Evolutionary conservation across 1,140 invertebrate species (phyloP), one percentile per base, ranked within the genome.

Genomic region (Patella vulgata): DNA sequence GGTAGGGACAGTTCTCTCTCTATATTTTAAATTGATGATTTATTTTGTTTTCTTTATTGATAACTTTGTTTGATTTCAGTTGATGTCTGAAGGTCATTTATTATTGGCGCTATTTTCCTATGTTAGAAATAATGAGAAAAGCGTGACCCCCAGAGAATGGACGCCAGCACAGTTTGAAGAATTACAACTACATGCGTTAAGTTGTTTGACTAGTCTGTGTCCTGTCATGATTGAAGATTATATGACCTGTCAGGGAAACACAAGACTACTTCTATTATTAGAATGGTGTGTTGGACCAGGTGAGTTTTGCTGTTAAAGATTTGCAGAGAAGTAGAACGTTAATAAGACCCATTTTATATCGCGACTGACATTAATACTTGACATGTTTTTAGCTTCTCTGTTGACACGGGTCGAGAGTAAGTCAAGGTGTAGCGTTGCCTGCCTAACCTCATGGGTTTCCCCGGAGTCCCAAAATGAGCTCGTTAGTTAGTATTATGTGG

Each of bases 81-180:
- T 85, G 39, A 58, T 85, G 31, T 78, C 77, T 9, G 81, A 84
- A 31, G 82, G 82, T 53, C 78, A 78, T 56, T 59, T 85, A 30
- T 68, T 85, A 62, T 53, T 84, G 59, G 81, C 82, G 5, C 61
- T 85, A 36, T 83, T 85, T 59, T 81, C 76, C 6, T 84, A 75
- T 70, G 79, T 84, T 25, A 67, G 78, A 36, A 66, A 76, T 27
- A 84, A 80, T 65, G 78, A 81, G 50, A 75, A 71, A 46, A 71
- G 66, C 14, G 69, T 63, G 17, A 63, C 59, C 6, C 73, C 77
- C 0, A 48, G 70, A 17, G 80, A 82, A 23, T 84, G 80, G 82
- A 78, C 75, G n/a, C 67, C 71, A 14, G 77, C 82, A 9, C 81
- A 85, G 72, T 82, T 82, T 75, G 83, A 85, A 61, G 84, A 85